Evolutionary conservation across 2,797 vertebrate genomes (phyloP).

Genomic region (Onychomys arenicola): DNA sequence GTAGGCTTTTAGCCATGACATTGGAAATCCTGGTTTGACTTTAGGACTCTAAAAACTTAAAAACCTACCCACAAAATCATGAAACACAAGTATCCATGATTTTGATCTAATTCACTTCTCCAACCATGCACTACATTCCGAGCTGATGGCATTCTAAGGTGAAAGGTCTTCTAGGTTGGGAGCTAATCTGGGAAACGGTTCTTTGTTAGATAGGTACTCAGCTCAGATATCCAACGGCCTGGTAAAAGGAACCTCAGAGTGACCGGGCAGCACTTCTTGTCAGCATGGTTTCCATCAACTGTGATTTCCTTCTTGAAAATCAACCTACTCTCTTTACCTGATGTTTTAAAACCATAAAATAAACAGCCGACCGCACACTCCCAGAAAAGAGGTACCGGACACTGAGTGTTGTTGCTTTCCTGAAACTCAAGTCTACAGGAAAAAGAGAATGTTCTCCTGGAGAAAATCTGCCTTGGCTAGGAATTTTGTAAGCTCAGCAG

Average conservation of each 20-base stretch:
- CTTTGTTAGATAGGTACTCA: neutral
- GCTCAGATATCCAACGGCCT: neutral
- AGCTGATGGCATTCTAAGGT: neutral
- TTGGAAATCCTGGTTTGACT: constrained; percentile 53
- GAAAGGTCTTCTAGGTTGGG: constrained; percentile 29
- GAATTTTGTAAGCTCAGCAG: constrained; percentile 63
- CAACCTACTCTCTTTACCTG: constrained; percentile 69
- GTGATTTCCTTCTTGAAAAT: constrained; percentile 65
- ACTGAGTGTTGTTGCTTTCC: constrained; percentile 49
- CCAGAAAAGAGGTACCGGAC: constrained; percentile 53
- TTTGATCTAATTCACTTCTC: constrained; percentile 50
- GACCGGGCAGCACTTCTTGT: constrained; percentile 1
- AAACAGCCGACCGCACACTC: constrained; percentile 55
- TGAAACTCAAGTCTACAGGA: constrained; percentile 63
- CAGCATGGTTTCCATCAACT: constrained; percentile 65
- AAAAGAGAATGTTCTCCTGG: constrained; percentile 51
- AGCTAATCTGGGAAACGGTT: neutral
- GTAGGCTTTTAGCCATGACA: constrained; percentile 5
- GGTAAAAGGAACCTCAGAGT: constrained; percentile 12
- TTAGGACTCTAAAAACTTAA: neutral
- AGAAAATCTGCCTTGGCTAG: constrained; percentile 52
- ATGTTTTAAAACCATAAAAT: constrained; percentile 62
- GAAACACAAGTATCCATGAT: neutral
- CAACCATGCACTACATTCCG: neutral
- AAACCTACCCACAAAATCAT: neutral